Conservation (phyloP, 2,797 vertebrate species). For the Mus minutoides region DNA sequence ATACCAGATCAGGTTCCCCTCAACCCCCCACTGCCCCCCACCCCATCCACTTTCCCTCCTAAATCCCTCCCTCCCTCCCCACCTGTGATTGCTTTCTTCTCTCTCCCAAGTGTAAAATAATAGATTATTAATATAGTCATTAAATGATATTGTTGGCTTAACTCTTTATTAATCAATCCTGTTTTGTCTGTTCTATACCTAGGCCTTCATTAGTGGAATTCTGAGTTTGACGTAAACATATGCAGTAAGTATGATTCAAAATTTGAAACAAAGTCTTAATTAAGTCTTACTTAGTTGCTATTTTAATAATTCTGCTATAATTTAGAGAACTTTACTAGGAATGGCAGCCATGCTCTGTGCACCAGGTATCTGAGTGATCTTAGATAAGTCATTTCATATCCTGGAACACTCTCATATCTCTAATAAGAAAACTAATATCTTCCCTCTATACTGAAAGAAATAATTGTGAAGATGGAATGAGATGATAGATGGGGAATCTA, state of each 20-base stretch:
- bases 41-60: too few species aligned
- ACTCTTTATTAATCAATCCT: not conserved
- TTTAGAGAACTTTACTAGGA: not conserved
- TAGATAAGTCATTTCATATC: constrained; percentile 24
- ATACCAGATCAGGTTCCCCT: too few species aligned
- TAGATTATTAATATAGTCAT: not conserved
- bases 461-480: not conserved
- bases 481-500: not conserved
- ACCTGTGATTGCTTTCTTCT: too few species aligned
- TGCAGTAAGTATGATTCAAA: not conserved
- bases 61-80: too few species aligned
- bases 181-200: constrained; percentile 2
- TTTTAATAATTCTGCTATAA: not conserved
- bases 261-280: not conserved
- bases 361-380: not conserved
- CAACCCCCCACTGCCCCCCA: too few species aligned
- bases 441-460: not conserved
- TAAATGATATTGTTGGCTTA: constrained; percentile 22
- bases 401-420: not conserved
- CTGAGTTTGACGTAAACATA: not conserved
- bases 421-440: not conserved
- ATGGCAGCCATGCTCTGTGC: not conserved
- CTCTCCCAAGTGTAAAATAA: not conserved
- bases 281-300: not conserved
- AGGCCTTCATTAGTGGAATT: not conserved